Conservation (phyloP, 2,888 invertebrate genomes). For the Lasioglossum morio region DNA sequence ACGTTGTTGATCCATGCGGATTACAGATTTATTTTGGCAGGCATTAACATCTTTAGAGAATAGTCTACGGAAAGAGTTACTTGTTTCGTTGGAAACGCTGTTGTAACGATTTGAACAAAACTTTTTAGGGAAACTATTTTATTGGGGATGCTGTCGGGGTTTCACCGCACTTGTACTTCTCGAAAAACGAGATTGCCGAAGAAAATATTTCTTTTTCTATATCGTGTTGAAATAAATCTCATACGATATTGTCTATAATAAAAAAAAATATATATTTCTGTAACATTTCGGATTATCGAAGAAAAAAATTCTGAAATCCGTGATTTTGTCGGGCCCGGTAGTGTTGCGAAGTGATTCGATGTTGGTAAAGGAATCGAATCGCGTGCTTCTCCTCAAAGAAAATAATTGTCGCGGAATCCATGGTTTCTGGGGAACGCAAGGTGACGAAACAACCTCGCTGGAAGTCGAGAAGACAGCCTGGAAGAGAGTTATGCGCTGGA, state of each 20-base stretch:
- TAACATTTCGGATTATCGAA: not conserved
- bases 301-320: not conserved
- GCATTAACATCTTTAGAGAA: too few relatives aligned
- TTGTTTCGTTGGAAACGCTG: too few relatives aligned
- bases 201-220: too few relatives aligned
- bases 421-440: not conserved
- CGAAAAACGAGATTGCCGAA: not conserved
- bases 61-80: too few relatives aligned
- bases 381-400: not conserved
- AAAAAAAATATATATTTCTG: not conserved
- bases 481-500: slow-evolving; percentile 67
- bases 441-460: not conserved
- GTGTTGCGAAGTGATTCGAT: not conserved
- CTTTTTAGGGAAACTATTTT: too few relatives aligned
- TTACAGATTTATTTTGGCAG: not conserved
- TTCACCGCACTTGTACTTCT: too few relatives aligned
- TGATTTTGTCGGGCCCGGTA: not conserved
- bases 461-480: not conserved
- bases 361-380: not conserved
- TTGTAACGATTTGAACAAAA: too few relatives aligned
- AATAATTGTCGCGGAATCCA: not conserved
- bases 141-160: too few relatives aligned
- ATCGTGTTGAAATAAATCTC: too few relatives aligned
- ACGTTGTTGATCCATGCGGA: not conserved
- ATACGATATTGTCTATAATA: too few relatives aligned